Base-by-base conservation (phyloP, 1,140 invertebrate species). In the Temnothorax longispinosus region DNA sequence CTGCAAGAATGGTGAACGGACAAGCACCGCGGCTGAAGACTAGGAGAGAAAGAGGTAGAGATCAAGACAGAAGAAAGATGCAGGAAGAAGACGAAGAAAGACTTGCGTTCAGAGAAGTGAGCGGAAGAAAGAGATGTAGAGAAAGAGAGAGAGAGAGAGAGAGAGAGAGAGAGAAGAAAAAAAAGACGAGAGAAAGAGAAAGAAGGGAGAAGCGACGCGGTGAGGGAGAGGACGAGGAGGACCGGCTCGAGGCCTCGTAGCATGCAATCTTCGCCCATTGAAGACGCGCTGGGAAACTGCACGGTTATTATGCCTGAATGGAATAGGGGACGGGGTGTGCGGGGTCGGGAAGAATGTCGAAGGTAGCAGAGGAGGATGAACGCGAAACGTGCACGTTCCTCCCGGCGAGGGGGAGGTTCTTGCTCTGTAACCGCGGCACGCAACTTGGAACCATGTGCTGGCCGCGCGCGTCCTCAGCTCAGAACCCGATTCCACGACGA, bases 231-330 rank as follows among this genome's bases (percentile, higher is more conserved):
- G 88, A 91, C 87, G 88, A 88, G 78, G 87, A 93, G 92, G 92
- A 94, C 93, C 92, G 92, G 91, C 90, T 90, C 84, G 93, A 93
- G 92, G 92, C 92, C 93, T 94, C 85, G 92, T 93, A 95, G 93
- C 94, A 90, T 95, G 94, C 94, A 95, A 95, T 95, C 94, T 95
- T 95, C 91, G 91, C 87, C 93, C 94, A 95, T 95, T 95, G 94
- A 95, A 95, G 93, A 94, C 93, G 92, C 93, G 91, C 93, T 95
- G 94, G 94, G 94, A 95, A 95, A 95, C 94, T 95, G 94, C 94
- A 93, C 92, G 93, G 94, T 95, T 95, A 95, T 95, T 95, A 94
- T 94, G 93, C 91, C 92, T 95, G 91, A 95, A 95, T 95, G 94
- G 92, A 92, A 94, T 88, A 91, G 92, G 85, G 85, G 91, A 90